A percentile compares a stretch with the other conserved stretches of the same genome.
phyloP scores from a whole-genome alignment of 1,140 invertebrate species.

The Aphaenogaster ashmeadi region DNA sequence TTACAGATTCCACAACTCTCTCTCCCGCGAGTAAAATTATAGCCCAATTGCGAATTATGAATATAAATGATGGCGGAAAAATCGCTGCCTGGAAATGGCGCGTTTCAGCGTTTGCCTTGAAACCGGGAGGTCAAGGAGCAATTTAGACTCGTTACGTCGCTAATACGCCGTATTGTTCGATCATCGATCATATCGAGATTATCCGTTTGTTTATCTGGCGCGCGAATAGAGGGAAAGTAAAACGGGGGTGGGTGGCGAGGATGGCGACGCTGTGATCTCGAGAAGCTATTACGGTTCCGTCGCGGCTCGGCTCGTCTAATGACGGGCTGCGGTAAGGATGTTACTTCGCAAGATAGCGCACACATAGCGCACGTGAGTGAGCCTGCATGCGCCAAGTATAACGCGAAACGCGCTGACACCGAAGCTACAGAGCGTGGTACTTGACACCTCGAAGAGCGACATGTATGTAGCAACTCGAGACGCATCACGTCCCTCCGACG shows the following conservation, averaged over 20 bases:
- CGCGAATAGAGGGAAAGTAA: background rate
- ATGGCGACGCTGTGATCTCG: background rate
- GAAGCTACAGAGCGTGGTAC: background rate
- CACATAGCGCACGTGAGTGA: slow-evolving; percentile 6
- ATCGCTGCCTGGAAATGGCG: background rate
- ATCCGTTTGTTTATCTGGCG: slow-evolving; percentile 1
- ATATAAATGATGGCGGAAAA: background rate
- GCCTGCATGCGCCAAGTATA: slow-evolving; percentile 20
- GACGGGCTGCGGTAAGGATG: background rate
- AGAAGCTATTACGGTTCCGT: slow-evolving; percentile 1
- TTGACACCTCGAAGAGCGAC: slow-evolving; percentile 32
- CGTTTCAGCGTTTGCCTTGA: background rate
- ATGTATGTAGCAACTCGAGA: slow-evolving; percentile 7
- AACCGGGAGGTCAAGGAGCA: background rate
- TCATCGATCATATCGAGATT: slow-evolving; percentile 12
- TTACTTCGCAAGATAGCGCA: slow-evolving; percentile 12
- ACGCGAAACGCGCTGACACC: slow-evolving; percentile 24
- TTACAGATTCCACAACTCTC: background rate
- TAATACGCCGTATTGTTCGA: background rate
- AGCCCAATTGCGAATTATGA: background rate
- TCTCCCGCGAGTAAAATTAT: background rate
- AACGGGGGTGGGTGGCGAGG: background rate
- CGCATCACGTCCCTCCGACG: background rate
- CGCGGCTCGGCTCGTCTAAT: background rate
- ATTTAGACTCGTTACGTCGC: background rate